Conservation (phyloP, 2,113 vertebrate species). For the Hylia prasina region DNA sequence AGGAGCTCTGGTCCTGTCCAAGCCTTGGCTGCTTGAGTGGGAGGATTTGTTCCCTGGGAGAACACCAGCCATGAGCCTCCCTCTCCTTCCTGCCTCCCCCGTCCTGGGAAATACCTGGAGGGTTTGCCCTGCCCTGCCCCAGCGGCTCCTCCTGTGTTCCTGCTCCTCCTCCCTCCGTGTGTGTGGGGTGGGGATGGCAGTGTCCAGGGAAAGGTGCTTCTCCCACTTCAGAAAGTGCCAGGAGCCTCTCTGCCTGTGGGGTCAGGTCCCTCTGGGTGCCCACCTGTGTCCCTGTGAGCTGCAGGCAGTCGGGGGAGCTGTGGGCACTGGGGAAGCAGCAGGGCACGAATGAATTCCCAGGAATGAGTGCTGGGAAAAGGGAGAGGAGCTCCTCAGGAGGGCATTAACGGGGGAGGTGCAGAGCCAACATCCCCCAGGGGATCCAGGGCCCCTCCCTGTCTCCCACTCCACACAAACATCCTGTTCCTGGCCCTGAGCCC, state of each 20-base stretch:
- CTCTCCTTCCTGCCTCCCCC: neutral
- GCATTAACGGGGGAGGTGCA: fast-evolving
- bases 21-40: fast-evolving
- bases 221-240: neutral
- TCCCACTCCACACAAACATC: neutral
- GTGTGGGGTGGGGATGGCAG: neutral
- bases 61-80: fast-evolving
- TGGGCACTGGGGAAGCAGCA: fast-evolving
- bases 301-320: neutral
- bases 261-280: neutral
- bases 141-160: neutral
- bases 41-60: neutral
- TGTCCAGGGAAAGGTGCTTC: neutral
- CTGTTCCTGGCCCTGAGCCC: neutral
- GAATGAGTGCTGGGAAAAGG: neutral
- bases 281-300: fast-evolving
- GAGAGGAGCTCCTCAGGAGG: neutral
- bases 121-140: neutral
- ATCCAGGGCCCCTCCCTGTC: neutral
- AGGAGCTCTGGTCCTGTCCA: neutral
- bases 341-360: neutral
- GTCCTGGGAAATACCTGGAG: neutral
- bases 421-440: neutral
- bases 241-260: neutral
- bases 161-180: neutral